Evolutionary conservation across 2,113 vertebrate species (phyloP).

Genomic region (Eonycteris spelaea): DNA sequence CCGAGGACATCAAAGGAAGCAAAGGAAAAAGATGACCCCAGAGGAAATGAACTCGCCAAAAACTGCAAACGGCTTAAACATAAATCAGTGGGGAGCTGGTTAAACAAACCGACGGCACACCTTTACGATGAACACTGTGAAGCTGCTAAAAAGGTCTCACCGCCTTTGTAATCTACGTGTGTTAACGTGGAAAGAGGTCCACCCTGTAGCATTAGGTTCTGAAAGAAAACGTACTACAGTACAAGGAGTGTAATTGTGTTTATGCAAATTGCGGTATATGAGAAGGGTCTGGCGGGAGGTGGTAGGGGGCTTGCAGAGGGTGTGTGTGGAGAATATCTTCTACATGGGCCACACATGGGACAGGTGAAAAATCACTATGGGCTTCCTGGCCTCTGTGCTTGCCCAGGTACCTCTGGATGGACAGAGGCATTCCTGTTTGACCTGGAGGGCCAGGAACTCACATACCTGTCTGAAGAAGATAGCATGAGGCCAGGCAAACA

Average conservation of each 20-base stretch:
- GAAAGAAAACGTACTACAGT: neutral
- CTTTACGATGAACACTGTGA: neutral
- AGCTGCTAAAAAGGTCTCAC: neutral
- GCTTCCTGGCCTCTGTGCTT: neutral
- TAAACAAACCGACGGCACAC: neutral
- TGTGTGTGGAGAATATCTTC: neutral
- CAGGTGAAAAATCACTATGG: neutral
- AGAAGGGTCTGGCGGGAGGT: neutral
- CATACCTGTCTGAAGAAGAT: neutral
- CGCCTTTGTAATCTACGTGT: neutral
- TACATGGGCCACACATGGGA: neutral
- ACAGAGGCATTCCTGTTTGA: neutral
- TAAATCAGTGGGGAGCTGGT: neutral
- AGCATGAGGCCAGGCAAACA: neutral
- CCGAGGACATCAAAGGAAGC: neutral
- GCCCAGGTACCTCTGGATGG: neutral
- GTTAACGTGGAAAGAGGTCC: neutral
- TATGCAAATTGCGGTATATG: neutral
- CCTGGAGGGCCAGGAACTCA: neutral
- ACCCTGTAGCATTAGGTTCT: fast-evolving
- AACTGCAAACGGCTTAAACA: neutral
- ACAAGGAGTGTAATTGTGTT: neutral
- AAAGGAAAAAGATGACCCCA: neutral
- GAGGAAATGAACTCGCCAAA: neutral
- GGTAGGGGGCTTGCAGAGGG: neutral